Base-by-base conservation (phyloP, 1,140 invertebrate genomes). In the Onthophagus taurus region DNA sequence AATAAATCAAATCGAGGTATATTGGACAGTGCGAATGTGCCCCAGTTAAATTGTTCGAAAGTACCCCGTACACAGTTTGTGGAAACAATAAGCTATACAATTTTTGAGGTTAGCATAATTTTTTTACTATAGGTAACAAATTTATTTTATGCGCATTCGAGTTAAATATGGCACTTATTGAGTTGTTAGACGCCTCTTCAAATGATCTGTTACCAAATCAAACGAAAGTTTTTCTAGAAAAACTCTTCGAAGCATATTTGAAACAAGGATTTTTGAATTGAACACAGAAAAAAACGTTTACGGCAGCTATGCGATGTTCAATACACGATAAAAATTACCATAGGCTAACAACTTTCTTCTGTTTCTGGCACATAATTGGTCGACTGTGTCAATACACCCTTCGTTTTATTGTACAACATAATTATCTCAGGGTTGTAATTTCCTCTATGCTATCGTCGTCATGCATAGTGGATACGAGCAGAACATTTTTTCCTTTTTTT, bases 281-380 rank as follows among this genome's bases (percentile, higher is more conserved):
- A 41, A 23, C 3, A 41, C 19, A 31, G 41, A n/a, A n/a, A n/a
- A 24, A 31, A 42, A 31, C 19, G 41, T n/a, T 53, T 66, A 64
- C 58, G 31, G 47, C 54, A 48, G 53, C 48, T 23, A n/a, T n/a
- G n/a, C n/a, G n/a, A 59, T 35, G 48, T 64, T 59, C 41, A 65
- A 36, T 21, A 63, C 26, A 37, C 30, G 33, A 49, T 53, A 64
- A 61, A 56, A 17, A 62, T 51, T n/a, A 54, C 51, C 47, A 58
- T 50, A n/a, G 56, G 52, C n/a, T n/a, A n/a, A n/a, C 60, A 55
- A 63, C 13, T 52, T 26, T 16, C 34, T 44, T 14, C 34, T 50
- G 23, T 52, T 52, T 34, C 52, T 42, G 13, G 44, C 37, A 20
- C 57, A 60, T 55, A 69, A 59, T 53, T 65, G 54, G 50, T 70